Base-by-base conservation (phyloP, 1,140 invertebrate genomes). In the Phymorhynchus buccinoides region DNA sequence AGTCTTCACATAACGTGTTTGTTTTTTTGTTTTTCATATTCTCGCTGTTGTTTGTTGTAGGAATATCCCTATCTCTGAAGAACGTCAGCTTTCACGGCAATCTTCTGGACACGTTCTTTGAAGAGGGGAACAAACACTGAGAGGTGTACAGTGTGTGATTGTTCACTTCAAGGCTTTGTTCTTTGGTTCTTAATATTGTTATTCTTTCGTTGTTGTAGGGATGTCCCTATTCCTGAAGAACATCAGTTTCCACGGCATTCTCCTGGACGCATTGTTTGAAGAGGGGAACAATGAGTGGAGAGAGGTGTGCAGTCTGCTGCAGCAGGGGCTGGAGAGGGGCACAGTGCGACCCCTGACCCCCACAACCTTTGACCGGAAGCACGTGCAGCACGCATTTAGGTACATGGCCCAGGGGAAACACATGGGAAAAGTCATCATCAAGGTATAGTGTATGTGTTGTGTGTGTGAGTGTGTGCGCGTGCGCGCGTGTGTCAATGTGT, bases 361-460 rank as follows among this genome's bases (percentile, higher is more conserved):
- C 14, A 97, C 96, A 1, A 96, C 98, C 0, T 99, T 97, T 91
- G 94, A 95, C 32, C 96, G 96, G 88, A 95, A 96, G 85, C 96
- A 98, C 93, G 95, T 97, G n/a, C 98, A 99, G 93, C 96, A 97
- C 92, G 98, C 97, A 3, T 99, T 99, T 94, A 89, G 94, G 87
- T 99, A 95, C 91, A 99, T 99, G 97, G 98, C 97, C n/a, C 96
- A 97, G 1, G 98, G 98, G 62, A 98, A 98, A 94, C 98, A 99
- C 93, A 98, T 99, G 86, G 98, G 98, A 88, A 99, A 99, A 95
- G 98, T 99, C 22, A 90, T 99, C 16, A 91, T 99, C 73, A 96
- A 98, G 93, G 96, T 99, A 68, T n/a, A 95, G 96, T 3, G 97
- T 98, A 18, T 37, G 7, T 30, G 12, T 52, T 52, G 18, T 48